Percentiles rank a stretch among this genome's conserved stretches.
Conservation (phyloP, 2,888 invertebrate species). For the Operophtera brumata region DNA sequence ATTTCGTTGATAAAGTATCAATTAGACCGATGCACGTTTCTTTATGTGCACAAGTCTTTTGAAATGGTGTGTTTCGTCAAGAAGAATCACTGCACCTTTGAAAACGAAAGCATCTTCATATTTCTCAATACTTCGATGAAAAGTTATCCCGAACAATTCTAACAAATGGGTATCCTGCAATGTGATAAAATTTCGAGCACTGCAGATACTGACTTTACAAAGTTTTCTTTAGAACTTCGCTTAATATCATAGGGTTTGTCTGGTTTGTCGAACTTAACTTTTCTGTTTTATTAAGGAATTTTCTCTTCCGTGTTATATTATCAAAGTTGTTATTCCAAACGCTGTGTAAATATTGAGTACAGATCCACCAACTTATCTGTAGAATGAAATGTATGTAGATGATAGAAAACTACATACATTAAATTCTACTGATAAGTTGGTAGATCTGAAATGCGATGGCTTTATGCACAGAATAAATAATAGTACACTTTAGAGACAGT, state of each 20-base stretch:
- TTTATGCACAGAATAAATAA: conserved; percentile 4
- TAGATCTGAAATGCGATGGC: no score
- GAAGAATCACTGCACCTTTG: no score
- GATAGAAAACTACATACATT: no score
- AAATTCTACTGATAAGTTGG: no score
- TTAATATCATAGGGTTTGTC: conserved; percentile 10
- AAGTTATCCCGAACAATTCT: not conserved
- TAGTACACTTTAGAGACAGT: not conserved
- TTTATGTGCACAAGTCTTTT: not conserved
- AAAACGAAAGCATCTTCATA: no score
- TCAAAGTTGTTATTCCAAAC: conserved; percentile 9
- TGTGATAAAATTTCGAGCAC: not conserved
- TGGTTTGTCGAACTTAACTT: conserved; percentile 26
- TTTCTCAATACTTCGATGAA: not conserved
- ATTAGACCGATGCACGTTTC: not conserved
- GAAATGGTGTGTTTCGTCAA: no score
- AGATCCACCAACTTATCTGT: no score
- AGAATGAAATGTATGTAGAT: no score
- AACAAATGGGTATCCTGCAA: not conserved
- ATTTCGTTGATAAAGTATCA: conserved; percentile 12
- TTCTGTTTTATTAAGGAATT: conserved; percentile 25
- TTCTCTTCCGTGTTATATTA: conserved; percentile 25
- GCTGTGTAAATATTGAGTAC: conserved; percentile 21
- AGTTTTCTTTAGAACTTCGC: conserved; percentile 14
- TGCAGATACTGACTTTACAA: not conserved